These are phyloP conservation scores for Agriotes lineatus DNA, from an alignment of 2,888 invertebrate species.

Conservation along the genomic window DNA sequence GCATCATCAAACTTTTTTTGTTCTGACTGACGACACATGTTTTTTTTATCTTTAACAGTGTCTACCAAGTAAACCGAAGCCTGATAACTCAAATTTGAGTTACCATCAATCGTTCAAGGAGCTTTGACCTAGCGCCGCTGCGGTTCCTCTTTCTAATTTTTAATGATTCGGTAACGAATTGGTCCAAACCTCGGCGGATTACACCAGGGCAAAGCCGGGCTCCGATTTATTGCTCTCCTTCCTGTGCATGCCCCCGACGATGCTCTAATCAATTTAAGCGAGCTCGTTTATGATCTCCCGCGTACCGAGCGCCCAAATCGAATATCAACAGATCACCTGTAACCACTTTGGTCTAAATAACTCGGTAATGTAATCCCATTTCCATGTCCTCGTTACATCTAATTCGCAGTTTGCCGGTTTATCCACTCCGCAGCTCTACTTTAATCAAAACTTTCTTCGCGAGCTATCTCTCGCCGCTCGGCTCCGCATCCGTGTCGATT, in stretches of 20 bases:
- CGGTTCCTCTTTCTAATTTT: neutral
- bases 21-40: too few species aligned
- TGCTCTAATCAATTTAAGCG: slow-evolving; percentile 19
- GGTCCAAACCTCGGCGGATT: too few species aligned
- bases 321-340: slow-evolving; percentile 34
- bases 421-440: slow-evolving; percentile 16
- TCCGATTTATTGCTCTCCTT: slow-evolving; percentile 11
- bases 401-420: slow-evolving; percentile 27
- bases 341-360: slow-evolving; percentile 20
- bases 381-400: slow-evolving; percentile 26
- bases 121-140: too few species aligned
- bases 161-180: too few species aligned
- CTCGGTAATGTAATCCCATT: slow-evolving; percentile 29
- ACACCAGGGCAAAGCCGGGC: neutral
- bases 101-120: too few species aligned
- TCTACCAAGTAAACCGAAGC: too few species aligned
- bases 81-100: too few species aligned
- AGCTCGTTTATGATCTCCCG: slow-evolving; percentile 14
- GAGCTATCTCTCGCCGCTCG: neutral
- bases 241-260: slow-evolving; percentile 13
- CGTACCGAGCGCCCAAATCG: neutral
- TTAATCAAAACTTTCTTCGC: slow-evolving; percentile 24
- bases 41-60: too few species aligned
- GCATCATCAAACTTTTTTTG: too few species aligned
- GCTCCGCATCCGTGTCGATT: neutral